These are phyloP conservation scores for Amiota minor DNA, from an alignment of 2,888 invertebrate genomes.

Conservation along the genomic window DNA sequence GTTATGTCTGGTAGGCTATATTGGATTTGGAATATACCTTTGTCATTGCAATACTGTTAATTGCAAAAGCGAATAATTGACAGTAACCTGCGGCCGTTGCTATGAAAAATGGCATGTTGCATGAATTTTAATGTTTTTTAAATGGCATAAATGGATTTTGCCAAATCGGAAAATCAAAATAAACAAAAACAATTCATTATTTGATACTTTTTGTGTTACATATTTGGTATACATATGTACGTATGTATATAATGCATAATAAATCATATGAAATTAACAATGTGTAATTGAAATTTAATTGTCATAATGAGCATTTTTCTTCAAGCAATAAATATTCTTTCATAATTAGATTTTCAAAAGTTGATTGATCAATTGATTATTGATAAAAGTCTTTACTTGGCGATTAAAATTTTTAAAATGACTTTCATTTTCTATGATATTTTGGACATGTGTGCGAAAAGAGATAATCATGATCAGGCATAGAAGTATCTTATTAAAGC, in stretches of 20 bases:
- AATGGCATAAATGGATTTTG: slow-evolving; percentile 13
- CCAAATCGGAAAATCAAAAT: neutral
- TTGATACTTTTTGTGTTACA: neutral
- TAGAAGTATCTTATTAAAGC: too few species aligned
- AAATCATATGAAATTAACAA: slow-evolving; percentile 13
- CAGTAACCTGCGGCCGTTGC: slow-evolving; percentile 46
- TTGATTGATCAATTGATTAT: too few species aligned
- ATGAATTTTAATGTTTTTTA: slow-evolving; percentile 22
- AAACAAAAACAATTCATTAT: too few species aligned
- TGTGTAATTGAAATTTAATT: slow-evolving; percentile 21
- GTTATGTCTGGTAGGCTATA: too few species aligned
- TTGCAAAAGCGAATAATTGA: slow-evolving; percentile 62
- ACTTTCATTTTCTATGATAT: too few species aligned
- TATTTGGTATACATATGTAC: too few species aligned
- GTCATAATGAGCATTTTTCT: slow-evolving; percentile 1
- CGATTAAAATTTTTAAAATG: too few species aligned
- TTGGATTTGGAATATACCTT: neutral
- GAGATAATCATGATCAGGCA: too few species aligned
- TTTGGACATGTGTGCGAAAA: too few species aligned
- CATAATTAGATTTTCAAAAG: neutral
- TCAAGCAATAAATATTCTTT: neutral
- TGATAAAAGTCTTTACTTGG: too few species aligned
- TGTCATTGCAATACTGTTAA: slow-evolving; percentile 50
- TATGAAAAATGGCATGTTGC: slow-evolving; percentile 3
- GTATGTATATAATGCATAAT: slow-evolving; percentile 19